These are phyloP conservation scores for Trogon melanurus DNA, from an alignment of 2,113 vertebrate genomes.

Conservation along the genomic window DNA sequence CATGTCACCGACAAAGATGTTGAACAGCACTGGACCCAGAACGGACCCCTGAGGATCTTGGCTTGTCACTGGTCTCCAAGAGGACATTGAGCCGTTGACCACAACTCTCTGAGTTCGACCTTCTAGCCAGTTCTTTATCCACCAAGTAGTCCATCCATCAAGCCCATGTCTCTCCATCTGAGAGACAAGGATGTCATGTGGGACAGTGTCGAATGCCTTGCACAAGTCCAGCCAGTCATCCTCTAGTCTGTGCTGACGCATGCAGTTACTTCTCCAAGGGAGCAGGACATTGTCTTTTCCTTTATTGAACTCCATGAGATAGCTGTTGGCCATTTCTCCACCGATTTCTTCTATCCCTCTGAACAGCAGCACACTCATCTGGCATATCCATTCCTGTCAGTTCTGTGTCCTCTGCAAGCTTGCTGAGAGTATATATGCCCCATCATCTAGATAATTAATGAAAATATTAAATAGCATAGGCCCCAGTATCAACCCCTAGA, in stretches of 20 bases:
- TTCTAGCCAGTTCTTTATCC: too few relatives aligned
- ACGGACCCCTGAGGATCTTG: too few relatives aligned
- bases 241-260: not conserved
- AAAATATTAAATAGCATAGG: not conserved
- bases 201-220: too few relatives aligned
- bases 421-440: not conserved
- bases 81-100: too few relatives aligned
- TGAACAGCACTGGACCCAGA: too few relatives aligned
- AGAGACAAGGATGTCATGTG: too few relatives aligned
- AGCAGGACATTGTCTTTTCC: not conserved
- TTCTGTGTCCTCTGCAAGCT: not conserved
- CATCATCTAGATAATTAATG: not conserved
- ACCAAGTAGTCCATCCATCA: too few relatives aligned
- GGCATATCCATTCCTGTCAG: not conserved
- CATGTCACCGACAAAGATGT: too few relatives aligned
- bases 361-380: not conserved
- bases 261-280: fast-evolving
- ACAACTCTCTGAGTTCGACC: too few relatives aligned
- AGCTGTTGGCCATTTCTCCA: not conserved
- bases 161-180: too few relatives aligned
- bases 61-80: too few relatives aligned
- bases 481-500: not conserved
- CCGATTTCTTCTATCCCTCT: not conserved
- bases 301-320: not conserved
- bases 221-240: not conserved